A percentile compares a stretch with the other conserved stretches of the same genome.
These are phyloP conservation scores for Drosophila teissieri DNA, from an alignment of 1,140 invertebrate species.

Conservation along the genomic window DNA sequence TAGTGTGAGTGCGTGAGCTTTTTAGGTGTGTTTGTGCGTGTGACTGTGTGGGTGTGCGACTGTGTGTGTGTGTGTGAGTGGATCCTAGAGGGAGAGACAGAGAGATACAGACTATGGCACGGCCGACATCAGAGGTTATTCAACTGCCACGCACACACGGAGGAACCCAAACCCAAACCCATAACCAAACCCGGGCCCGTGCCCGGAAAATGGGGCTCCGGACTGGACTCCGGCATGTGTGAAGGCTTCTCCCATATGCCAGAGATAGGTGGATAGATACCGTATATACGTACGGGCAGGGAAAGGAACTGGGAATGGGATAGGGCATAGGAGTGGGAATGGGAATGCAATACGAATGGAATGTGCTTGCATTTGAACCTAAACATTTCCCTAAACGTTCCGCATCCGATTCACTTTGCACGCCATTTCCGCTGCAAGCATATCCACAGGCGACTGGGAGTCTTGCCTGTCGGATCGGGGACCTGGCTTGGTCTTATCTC, in stretches of 20 bases:
- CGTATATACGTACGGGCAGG: constrained; percentile 7
- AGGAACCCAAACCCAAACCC: background rate
- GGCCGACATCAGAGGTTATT: constrained; percentile 69
- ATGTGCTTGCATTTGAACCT: constrained; percentile 76
- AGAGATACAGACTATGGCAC: constrained; percentile 43
- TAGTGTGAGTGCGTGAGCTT: constrained; percentile 40
- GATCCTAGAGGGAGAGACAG: constrained; percentile 57
- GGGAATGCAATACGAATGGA: constrained; percentile 46
- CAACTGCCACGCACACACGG: constrained; percentile 62
- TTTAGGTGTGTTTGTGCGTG: constrained; percentile 13
- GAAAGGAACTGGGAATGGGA: background rate
- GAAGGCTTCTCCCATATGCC: constrained; percentile 45
- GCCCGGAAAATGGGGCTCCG: constrained; percentile 30
- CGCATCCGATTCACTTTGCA: constrained; percentile 78
- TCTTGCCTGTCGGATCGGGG: constrained; percentile 16
- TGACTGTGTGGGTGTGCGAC: constrained; percentile 20
- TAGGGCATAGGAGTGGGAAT: background rate
- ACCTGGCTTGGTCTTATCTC: constrained; percentile 29
- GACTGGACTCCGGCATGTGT: constrained; percentile 36
- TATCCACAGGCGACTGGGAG: constrained; percentile 42
- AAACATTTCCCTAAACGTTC: constrained; percentile 74
- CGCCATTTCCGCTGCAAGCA: constrained; percentile 74
- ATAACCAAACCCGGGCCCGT: background rate
- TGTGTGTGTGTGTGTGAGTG: constrained; percentile 21
- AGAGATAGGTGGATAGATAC: constrained; percentile 52